These are phyloP conservation scores for Mus minutoides DNA, from an alignment of 2,797 vertebrate genomes.

Conservation along the genomic window DNA sequence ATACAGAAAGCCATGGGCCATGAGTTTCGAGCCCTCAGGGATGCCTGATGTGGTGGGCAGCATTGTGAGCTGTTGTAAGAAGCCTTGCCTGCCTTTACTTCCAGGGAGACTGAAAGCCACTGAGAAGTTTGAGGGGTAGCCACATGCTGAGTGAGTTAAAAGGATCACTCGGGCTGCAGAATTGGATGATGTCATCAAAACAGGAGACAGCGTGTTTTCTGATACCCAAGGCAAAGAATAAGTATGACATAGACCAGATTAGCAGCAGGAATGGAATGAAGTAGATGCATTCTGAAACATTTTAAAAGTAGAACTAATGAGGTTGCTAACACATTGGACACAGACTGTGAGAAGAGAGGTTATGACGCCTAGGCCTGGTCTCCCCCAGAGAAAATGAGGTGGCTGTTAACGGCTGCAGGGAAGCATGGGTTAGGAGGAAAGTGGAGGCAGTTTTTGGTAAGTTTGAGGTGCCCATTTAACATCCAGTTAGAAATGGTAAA, in stretches of 20 bases:
- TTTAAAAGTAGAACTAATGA: background rate
- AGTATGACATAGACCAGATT: background rate
- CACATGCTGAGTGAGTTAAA: constrained; percentile 15
- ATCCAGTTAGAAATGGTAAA: background rate
- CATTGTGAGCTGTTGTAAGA: background rate
- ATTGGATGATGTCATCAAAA: background rate
- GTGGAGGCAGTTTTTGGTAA: background rate
- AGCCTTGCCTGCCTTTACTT: background rate
- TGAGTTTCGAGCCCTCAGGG: background rate
- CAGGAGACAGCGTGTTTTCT: background rate
- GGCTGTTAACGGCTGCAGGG: background rate
- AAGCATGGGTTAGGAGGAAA: background rate
- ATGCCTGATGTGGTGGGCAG: background rate
- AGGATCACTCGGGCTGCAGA: background rate
- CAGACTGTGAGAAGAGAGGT: background rate
- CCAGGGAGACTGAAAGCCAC: background rate
- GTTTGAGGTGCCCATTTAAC: background rate
- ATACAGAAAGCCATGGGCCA: background rate
- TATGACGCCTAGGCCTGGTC: background rate
- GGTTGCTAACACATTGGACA: background rate
- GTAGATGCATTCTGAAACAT: background rate
- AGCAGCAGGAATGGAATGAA: background rate
- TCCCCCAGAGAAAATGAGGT: background rate
- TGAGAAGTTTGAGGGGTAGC: background rate
- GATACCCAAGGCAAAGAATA: background rate